Base-by-base conservation (phyloP, 2,113 vertebrate genomes). In the Misgurnus mizolepis region DNA sequence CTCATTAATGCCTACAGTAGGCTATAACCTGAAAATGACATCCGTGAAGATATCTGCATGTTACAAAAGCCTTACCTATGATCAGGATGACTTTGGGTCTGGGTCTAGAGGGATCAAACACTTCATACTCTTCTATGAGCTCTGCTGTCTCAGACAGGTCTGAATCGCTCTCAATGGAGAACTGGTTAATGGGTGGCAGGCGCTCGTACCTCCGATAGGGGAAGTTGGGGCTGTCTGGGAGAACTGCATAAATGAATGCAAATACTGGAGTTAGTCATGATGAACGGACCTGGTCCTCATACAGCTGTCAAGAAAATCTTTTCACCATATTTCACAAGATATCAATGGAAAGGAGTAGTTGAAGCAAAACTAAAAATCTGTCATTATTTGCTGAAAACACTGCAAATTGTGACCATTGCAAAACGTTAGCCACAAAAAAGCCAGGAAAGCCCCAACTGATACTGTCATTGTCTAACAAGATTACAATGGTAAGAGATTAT, bases 111-210 rank as follows among this genome's bases (percentile, higher is more conserved):
- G 98, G 96, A 81, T 99, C 98, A 39, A 99, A 99, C 41, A 99
- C 97, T 58, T 98, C 96, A 0, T 99, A 99, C 81, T 99, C 98
- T 86, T 99, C 97, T 66, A 99, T 99, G 60, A 99, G 93, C 89
- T 99, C 98, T 0, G 98, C 97, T 0, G 97, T 99, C 91, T 99
- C 98, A 0, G 97, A 97, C 76, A 99, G 94, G 87, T 99, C 98
- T 0, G 97, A 98, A 89, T 99, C 98, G 18, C 98, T 99, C 88
- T 99, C 98, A 66, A 99, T 99, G 45, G 98, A 99, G 84, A 98
- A 99, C 90, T 99, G 98, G 80, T 96, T 97, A 88, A 99, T 99
- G 39, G 98, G 98, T 56, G 98, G 98, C 45, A 99, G 95, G 7
- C 97, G 95, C 61, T 99, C 97, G 2, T 98, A 99, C 0, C 96